phyloP scores from a whole-genome alignment of 2,888 invertebrate genomes.

The Drosophila paramelanica region DNA sequence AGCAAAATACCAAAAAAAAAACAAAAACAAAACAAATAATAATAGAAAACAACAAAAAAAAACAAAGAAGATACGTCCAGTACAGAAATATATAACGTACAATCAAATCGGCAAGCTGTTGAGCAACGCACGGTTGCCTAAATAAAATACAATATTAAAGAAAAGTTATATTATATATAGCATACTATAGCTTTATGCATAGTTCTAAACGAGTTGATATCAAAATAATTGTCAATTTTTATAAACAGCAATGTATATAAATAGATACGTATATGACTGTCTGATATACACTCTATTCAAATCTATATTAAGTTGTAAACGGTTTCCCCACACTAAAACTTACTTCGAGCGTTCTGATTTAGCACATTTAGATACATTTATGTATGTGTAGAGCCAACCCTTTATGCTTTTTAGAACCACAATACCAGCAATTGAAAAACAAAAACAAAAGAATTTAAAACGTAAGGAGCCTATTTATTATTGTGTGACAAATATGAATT shows the following conservation, averaged over 20 bases:
- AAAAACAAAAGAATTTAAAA: not conserved
- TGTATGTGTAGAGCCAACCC: constrained; percentile 7
- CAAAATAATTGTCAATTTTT: constrained; percentile 74
- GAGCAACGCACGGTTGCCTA: constrained; percentile 41
- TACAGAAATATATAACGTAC: constrained; percentile 20
- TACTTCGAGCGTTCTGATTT: constrained; percentile 9
- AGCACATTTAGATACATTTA: constrained; percentile 2
- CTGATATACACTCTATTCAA: constrained; percentile 30
- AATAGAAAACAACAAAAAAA: constrained; percentile 21
- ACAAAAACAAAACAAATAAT: not conserved
- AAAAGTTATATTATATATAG: constrained; percentile 1
- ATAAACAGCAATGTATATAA: constrained; percentile 23
- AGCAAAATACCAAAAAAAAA: constrained; percentile 30
- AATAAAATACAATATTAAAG: constrained; percentile 21
- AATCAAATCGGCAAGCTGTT: constrained; percentile 45
- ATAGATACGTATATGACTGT: constrained; percentile 32
- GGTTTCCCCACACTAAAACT: constrained; percentile 43
- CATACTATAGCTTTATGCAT: constrained; percentile 34
- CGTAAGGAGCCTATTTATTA: constrained; percentile 17
- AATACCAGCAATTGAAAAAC: not conserved
- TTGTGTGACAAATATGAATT: constrained; percentile 26
- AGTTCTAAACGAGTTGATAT: constrained; percentile 63
- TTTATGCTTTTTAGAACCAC: not conserved
- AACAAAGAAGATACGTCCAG: constrained; percentile 57
- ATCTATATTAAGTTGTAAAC: constrained; percentile 38